Conservation (phyloP, 2,888 invertebrate species). For the Melieria picta region DNA sequence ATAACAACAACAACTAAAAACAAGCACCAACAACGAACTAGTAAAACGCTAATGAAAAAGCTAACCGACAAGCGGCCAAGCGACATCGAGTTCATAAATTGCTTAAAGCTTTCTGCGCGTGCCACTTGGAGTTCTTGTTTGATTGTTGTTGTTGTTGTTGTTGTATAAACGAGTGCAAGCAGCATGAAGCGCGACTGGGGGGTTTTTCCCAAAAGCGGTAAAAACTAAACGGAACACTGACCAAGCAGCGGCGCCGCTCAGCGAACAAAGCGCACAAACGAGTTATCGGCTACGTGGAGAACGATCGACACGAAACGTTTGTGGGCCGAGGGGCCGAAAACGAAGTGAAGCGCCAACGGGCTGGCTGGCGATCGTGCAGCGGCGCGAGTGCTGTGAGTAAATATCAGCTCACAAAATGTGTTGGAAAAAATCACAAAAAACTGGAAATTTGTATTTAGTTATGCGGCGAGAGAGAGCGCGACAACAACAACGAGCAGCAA, state of each 20-base stretch:
- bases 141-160: no score
- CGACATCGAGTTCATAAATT: no score
- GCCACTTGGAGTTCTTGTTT: no score
- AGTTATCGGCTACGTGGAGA: background rate
- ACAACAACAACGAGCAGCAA: background rate
- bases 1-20: no score
- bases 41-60: no score
- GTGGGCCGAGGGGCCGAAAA: background rate
- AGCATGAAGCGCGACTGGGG: background rate
- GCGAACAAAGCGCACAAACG: slow-evolving; percentile 1
- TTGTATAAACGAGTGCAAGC: background rate
- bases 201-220: slow-evolving; percentile 9
- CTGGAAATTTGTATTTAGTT: background rate
- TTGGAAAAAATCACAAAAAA: background rate
- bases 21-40: no score
- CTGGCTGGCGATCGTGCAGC: background rate
- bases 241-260: background rate
- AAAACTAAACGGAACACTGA: background rate
- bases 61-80: no score
- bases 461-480: no score
- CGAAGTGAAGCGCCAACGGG: background rate
- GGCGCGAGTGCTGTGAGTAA: background rate
- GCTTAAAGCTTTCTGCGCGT: no score
- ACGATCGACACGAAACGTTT: background rate
- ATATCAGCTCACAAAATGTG: background rate